A percentile compares a stretch with the other conserved stretches of the same genome.
Evolutionary conservation across 2,113 vertebrate species (phyloP).

Genomic region (Motacilla tschutschensis): DNA sequence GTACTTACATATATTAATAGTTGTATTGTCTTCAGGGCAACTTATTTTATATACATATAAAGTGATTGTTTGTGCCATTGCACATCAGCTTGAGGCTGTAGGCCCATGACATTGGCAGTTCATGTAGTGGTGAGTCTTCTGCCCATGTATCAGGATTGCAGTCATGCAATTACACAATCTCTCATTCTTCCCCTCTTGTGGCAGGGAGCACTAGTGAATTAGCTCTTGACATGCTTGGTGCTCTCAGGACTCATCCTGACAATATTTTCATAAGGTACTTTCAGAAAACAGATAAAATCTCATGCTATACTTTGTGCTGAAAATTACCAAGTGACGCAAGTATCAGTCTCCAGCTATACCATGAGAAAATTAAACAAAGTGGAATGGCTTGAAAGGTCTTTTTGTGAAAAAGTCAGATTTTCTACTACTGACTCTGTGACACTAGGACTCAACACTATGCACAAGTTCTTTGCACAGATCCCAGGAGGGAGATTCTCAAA

Average conservation of each 20-base stretch:
- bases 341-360: not conserved
- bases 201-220: not conserved
- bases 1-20: not conserved
- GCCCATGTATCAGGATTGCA: not conserved
- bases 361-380: not conserved
- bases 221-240: not conserved
- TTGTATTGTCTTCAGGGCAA: not conserved
- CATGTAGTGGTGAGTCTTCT: not conserved
- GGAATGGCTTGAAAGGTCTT: not conserved
- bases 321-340: not conserved
- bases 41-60: not conserved
- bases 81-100: not conserved
- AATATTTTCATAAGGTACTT: not conserved
- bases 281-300: slow-evolving; percentile 11
- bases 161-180: not conserved
- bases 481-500: not conserved
- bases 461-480: not conserved
- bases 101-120: not conserved
- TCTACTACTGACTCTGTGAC: not conserved
- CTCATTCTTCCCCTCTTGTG: not conserved
- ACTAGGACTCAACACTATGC: not conserved
- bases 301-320: not conserved
- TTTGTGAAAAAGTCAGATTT: not conserved
- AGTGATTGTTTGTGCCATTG: not conserved
- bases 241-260: not conserved